A percentile compares a stretch with the other conserved stretches of the same genome.
phyloP scores from a whole-genome alignment of 1,140 invertebrate species.

The Ceratosolen fusciceps region DNA sequence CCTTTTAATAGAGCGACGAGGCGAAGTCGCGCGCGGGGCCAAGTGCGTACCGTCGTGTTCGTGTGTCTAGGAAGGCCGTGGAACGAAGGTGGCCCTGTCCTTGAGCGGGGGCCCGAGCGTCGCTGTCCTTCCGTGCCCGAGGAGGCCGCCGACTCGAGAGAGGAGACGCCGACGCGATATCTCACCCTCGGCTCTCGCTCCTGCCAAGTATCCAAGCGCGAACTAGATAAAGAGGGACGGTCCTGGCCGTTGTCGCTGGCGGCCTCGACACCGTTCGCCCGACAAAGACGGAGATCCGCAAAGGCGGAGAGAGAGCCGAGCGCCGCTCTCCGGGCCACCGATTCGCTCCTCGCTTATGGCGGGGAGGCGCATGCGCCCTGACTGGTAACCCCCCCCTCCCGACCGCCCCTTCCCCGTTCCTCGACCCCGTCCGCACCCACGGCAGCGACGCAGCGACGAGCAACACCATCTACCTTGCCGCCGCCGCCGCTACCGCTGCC shows the following conservation, averaged over 20 bases:
- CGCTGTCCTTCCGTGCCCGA: background rate
- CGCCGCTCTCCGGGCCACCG: background rate
- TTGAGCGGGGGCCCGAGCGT: background rate
- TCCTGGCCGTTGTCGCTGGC: background rate
- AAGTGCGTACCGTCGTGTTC: too few relatives aligned
- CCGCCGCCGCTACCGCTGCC: too few relatives aligned
- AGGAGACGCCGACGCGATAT: conserved; percentile 8
- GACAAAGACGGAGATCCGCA: conserved; percentile 10
- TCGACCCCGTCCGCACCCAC: background rate
- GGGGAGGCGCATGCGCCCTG: conserved; percentile 6
- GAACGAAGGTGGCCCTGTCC: too few relatives aligned
- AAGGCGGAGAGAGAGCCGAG: background rate
- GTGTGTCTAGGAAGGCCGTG: too few relatives aligned
- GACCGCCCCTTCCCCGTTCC: too few relatives aligned
- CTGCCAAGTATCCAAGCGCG: background rate
- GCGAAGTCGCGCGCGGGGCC: too few relatives aligned
- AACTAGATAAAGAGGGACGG: conserved; percentile 12
- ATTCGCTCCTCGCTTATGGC: background rate
- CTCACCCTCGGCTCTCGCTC: background rate
- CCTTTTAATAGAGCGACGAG: conserved; percentile 31
- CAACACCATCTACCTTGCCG: too few relatives aligned
- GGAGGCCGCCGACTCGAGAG: background rate
- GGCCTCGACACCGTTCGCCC: conserved; percentile 29
- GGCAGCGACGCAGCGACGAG: too few relatives aligned
- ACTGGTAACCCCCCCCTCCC: too few relatives aligned